Evolutionary conservation across 2,113 vertebrate species (phyloP).

Genomic region (Zingel zingel): DNA sequence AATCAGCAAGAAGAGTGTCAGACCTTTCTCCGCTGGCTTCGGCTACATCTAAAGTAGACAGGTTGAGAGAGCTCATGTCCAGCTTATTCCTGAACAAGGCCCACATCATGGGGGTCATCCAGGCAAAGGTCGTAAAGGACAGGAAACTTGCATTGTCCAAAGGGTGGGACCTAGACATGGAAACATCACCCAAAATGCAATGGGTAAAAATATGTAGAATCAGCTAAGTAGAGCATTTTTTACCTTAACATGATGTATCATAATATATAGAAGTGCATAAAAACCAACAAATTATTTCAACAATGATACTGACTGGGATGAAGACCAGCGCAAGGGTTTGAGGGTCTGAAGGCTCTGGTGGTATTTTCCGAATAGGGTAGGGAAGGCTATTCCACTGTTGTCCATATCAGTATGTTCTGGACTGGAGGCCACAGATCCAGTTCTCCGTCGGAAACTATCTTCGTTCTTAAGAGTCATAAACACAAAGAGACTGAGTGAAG

Average conservation of each 20-base stretch:
- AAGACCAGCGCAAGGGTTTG: slow-evolving; percentile 66
- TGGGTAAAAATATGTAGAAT: neutral
- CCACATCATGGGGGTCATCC: slow-evolving; percentile 86
- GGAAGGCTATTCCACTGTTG: slow-evolving; percentile 27
- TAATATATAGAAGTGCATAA: neutral
- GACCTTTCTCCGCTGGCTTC: slow-evolving; percentile 83
- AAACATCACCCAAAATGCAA: neutral
- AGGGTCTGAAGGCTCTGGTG: slow-evolving; percentile 80
- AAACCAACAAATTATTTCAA: neutral
- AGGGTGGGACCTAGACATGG: slow-evolving; percentile 75
- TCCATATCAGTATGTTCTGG: slow-evolving; percentile 52
- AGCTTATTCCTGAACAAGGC: slow-evolving; percentile 77
- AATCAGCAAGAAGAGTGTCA: neutral
- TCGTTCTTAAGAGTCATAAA: slow-evolving; percentile 24
- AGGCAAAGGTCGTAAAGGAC: slow-evolving; percentile 82
- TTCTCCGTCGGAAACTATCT: slow-evolving; percentile 23
- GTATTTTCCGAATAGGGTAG: slow-evolving; percentile 76
- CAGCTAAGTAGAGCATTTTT: neutral
- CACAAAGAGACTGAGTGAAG: neutral
- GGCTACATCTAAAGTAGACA: slow-evolving; percentile 80
- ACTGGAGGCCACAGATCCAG: slow-evolving; percentile 18
- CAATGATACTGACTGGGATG: slow-evolving; percentile 53
- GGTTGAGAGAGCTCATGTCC: slow-evolving; percentile 64
- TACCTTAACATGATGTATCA: neutral
- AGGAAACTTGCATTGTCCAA: slow-evolving; percentile 85